These are phyloP conservation scores for Furcula furcula DNA, from an alignment of 2,888 invertebrate genomes.

Conservation along the genomic window DNA sequence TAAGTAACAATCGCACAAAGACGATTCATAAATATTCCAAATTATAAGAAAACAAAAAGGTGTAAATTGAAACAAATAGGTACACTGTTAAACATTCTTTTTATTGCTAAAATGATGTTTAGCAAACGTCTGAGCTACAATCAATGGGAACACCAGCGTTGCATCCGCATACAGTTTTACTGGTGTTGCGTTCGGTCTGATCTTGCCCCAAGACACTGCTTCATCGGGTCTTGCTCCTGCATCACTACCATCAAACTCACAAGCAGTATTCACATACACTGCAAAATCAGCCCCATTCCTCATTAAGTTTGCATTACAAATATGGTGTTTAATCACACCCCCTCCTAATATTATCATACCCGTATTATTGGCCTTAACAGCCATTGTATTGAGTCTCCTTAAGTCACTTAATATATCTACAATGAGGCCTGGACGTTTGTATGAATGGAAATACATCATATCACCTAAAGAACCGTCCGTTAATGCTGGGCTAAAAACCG, in stretches of 20 bases:
- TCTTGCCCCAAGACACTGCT: constrained; percentile 99
- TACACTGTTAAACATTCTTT: constrained; percentile 70
- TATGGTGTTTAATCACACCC: constrained; percentile 99
- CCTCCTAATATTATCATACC: constrained; percentile 99
- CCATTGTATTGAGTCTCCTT: constrained; percentile 94
- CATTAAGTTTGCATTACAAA: constrained; percentile 99
- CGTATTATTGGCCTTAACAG: constrained; percentile 95
- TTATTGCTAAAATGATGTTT: constrained; percentile 82
- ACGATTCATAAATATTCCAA: too few species aligned
- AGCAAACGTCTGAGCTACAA: constrained; percentile 98
- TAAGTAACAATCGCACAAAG: too few species aligned
- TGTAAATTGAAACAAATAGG: constrained; percentile 20
- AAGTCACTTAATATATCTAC: constrained; percentile 97
- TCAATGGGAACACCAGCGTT: constrained; percentile 94
- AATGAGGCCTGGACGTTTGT: constrained; percentile 94
- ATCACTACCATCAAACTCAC: constrained; percentile 99
- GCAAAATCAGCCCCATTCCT: constrained; percentile 98
- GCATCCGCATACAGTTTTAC: constrained; percentile 98
- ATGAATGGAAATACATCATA: constrained; percentile 99
- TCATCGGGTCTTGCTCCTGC: constrained; percentile 99
- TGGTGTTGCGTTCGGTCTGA: constrained; percentile 91
- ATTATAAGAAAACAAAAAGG: too few species aligned
- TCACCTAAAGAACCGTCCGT: constrained; percentile 99
- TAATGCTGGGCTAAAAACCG: constrained; percentile 97
- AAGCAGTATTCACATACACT: constrained; percentile 96